Percentiles rank a stretch among this genome's conserved stretches.
phyloP scores from a whole-genome alignment of 1,140 invertebrate genomes.

The Orussus abietinus region DNA sequence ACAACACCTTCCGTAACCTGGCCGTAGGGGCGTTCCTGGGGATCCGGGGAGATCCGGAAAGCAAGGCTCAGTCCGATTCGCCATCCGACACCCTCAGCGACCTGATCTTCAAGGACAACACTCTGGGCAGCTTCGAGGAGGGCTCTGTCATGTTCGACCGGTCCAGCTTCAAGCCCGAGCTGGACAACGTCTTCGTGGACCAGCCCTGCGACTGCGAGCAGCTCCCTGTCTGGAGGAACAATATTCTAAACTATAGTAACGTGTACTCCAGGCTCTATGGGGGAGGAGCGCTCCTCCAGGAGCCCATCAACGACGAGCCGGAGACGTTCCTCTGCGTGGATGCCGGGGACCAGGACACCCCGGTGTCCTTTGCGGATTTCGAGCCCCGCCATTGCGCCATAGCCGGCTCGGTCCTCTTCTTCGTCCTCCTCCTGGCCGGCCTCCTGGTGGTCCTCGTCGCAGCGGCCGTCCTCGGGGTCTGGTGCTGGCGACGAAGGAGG shows the following conservation, averaged over 20 bases:
- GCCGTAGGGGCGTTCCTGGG: slow-evolving; percentile 60
- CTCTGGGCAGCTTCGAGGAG: slow-evolving; percentile 54
- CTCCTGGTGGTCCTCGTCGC: slow-evolving; percentile 24
- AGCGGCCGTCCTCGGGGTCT: slow-evolving; percentile 28
- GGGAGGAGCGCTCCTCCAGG: slow-evolving; percentile 21
- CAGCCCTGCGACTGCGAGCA: slow-evolving; percentile 59
- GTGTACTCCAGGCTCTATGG: slow-evolving; percentile 33
- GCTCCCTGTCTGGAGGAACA: slow-evolving; percentile 44
- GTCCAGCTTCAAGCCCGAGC: slow-evolving; percentile 52
- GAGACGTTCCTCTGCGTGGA: slow-evolving; percentile 40
- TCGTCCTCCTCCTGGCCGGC: slow-evolving; percentile 30
- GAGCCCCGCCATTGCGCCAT: slow-evolving; percentile 35
- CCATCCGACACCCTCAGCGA: slow-evolving; percentile 39
- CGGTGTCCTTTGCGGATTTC: slow-evolving; percentile 35
- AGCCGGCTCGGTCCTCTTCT: slow-evolving; percentile 33
- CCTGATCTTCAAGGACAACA: slow-evolving; percentile 65
- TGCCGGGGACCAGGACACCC: slow-evolving; percentile 17
- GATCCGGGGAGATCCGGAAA: slow-evolving; percentile 55
- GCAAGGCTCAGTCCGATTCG: slow-evolving; percentile 16
- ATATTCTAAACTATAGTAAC: slow-evolving; percentile 48
- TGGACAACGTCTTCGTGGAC: slow-evolving; percentile 61
- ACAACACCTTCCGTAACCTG: slow-evolving; percentile 60
- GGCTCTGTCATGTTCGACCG: slow-evolving; percentile 60
- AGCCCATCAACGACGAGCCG: slow-evolving; percentile 30
- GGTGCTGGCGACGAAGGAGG: slow-evolving; percentile 33